Evolutionary conservation across 2,888 invertebrate species (phyloP).

Genomic region (Artemia sinica): DNA sequence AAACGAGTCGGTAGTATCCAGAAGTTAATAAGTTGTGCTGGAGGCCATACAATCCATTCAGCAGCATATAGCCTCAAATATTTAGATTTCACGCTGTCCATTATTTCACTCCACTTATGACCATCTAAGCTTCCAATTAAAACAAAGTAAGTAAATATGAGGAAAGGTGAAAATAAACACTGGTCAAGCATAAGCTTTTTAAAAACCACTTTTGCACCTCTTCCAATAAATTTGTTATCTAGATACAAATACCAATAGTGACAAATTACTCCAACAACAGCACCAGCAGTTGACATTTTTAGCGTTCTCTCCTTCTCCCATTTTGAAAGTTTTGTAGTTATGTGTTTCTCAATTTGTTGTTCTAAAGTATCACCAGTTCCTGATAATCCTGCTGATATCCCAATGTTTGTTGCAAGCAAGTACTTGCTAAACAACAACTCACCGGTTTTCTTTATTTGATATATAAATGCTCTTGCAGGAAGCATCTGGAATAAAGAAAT

Average conservation of each 20-base stretch:
- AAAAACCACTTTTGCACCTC: conserved; percentile 43
- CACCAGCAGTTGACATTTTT: conserved; percentile 60
- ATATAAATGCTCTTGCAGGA: conserved; percentile 3
- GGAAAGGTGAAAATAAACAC: conserved; percentile 59
- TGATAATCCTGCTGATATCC: conserved; percentile 56
- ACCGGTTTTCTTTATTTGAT: conserved; percentile 16
- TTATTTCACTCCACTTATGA: conserved; percentile 38
- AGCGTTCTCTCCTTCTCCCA: conserved; percentile 45
- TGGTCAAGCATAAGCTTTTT: conserved; percentile 71
- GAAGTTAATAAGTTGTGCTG: conserved; percentile 81
- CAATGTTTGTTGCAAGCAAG: conserved; percentile 58
- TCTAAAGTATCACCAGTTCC: conserved; percentile 58
- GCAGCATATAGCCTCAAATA: conserved; percentile 59
- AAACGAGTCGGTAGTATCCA: conserved; percentile 61
- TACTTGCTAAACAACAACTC: conserved; percentile 36
- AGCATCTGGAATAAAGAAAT: neutral
- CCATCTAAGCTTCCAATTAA: conserved; percentile 55
- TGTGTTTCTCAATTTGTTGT: conserved; percentile 51
- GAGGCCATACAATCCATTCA: conserved; percentile 84
- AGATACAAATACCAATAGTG: conserved; percentile 71
- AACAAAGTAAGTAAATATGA: conserved; percentile 56
- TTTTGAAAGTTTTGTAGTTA: conserved; percentile 33
- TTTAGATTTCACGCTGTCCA: conserved; percentile 50
- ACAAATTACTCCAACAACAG: conserved; percentile 55
- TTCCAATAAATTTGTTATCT: conserved; percentile 52